These are phyloP conservation scores for Acrocephalus scirpaceus DNA, from an alignment of 2,797 vertebrate genomes.

Conservation along the genomic window DNA sequence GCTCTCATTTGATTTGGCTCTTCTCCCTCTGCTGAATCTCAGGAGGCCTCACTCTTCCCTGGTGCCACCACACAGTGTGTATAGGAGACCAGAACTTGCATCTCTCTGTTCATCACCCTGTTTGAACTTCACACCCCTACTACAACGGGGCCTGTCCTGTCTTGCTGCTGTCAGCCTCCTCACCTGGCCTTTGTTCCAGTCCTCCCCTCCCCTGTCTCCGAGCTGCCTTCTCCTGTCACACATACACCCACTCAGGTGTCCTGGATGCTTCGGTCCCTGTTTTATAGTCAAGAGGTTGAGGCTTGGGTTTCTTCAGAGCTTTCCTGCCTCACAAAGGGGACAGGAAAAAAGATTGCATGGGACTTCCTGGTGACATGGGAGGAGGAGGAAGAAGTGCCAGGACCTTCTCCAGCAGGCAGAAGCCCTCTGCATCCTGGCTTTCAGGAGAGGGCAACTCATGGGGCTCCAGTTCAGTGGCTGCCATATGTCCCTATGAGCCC, in stretches of 20 bases:
- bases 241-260: neutral
- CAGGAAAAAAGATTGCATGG: fast-evolving
- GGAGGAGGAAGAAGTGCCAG: neutral
- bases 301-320: neutral
- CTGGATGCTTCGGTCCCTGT: fast-evolving
- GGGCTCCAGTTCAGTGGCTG: neutral
- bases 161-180: slow-evolving; percentile 18
- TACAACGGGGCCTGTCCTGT: neutral
- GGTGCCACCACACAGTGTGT: neutral
- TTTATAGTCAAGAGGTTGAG: neutral
- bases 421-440: neutral
- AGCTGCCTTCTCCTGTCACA: neutral
- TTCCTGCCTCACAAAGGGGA: neutral
- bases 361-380: neutral
- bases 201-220: neutral
- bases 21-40: neutral
- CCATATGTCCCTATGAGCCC: neutral
- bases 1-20: neutral
- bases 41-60: neutral
- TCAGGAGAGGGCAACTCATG: fast-evolving
- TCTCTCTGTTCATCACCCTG: neutral
- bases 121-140: neutral
- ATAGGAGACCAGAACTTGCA: neutral
- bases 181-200: neutral
- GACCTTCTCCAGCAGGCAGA: neutral